A percentile compares a stretch with the other conserved stretches of the same genome.
These are phyloP conservation scores for Dolomedes plantarius DNA, from an alignment of 2,888 invertebrate species.

Conservation along the genomic window DNA sequence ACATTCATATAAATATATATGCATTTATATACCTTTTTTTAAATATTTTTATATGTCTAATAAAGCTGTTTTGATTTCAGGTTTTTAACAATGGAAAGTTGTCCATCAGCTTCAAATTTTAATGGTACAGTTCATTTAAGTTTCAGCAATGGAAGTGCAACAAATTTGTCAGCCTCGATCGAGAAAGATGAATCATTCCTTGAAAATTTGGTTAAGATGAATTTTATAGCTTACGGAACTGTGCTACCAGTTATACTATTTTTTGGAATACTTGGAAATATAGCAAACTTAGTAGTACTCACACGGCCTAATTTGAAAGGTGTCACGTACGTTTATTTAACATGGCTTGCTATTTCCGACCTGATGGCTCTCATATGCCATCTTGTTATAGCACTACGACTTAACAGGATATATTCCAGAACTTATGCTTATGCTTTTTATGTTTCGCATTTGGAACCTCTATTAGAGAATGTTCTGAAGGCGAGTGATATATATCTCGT, in stretches of 20 bases:
- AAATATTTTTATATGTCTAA: no score
- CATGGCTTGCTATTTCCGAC: conserved; percentile 78
- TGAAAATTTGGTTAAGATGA: conserved; percentile 45
- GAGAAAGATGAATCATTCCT: not conserved
- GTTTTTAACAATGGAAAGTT: conserved; percentile 35
- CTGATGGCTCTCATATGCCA: conserved; percentile 78
- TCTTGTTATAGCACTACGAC: conserved; percentile 78
- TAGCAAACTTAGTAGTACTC: conserved; percentile 78
- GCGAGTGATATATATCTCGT: no score
- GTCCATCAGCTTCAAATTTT: conserved; percentile 10
- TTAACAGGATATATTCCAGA: conserved; percentile 75
- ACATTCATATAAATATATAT: no score
- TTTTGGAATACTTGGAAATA: conserved; percentile 78
- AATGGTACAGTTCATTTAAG: not conserved
- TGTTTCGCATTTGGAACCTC: conserved; percentile 78
- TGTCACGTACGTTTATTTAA: conserved; percentile 78
- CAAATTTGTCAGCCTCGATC: not conserved
- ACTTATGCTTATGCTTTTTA: conserved; percentile 76
- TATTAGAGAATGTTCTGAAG: conserved; percentile 79
- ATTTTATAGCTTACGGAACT: conserved; percentile 76
- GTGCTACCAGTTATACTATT: conserved; percentile 78
- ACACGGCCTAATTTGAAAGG: conserved; percentile 78
- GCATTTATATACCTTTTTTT: no score
- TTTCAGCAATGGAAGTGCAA: not conserved
- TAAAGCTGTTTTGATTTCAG: no score